Percentiles rank a stretch among this genome's conserved stretches.
Evolutionary conservation across 2,113 vertebrate species (phyloP).

Genomic region (Erythrolamprus reginae): DNA sequence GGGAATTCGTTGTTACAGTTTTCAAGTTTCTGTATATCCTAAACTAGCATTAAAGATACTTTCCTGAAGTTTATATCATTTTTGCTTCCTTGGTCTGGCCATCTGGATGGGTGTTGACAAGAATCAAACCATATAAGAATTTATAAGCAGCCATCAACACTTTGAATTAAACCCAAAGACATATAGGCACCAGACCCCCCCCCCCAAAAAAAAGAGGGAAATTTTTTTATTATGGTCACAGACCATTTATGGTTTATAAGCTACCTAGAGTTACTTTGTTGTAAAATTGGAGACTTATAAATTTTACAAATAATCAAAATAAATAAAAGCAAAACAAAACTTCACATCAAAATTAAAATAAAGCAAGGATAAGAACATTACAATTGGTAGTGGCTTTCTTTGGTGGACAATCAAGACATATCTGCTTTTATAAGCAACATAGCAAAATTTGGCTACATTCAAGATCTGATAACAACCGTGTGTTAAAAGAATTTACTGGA

Average conservation of each 20-base stretch:
- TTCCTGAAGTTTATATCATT: not conserved
- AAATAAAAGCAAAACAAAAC: not conserved
- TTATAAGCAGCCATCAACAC: not conserved
- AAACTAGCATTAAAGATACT: not conserved
- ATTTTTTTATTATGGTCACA: not conserved
- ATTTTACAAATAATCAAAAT: not conserved
- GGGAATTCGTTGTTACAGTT: not conserved
- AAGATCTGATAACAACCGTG: not conserved
- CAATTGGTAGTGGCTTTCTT: not conserved
- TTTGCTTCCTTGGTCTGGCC: not conserved
- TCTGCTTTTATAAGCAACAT: not conserved
- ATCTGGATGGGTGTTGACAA: not conserved
- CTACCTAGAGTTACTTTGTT: not conserved
- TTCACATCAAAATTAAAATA: not conserved
- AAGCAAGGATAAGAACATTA: not conserved
- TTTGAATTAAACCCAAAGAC: not conserved
- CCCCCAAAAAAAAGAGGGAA: not conserved
- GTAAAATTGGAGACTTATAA: not conserved
- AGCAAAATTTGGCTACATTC: not conserved
- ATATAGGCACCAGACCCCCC: not conserved
- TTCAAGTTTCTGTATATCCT: not conserved
- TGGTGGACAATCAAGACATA: not conserved
- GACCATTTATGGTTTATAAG: not conserved
- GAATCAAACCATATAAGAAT: not conserved
- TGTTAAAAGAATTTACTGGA: not conserved